phyloP scores from a whole-genome alignment of 2,113 vertebrate genomes.

The Heliornis fulica region DNA sequence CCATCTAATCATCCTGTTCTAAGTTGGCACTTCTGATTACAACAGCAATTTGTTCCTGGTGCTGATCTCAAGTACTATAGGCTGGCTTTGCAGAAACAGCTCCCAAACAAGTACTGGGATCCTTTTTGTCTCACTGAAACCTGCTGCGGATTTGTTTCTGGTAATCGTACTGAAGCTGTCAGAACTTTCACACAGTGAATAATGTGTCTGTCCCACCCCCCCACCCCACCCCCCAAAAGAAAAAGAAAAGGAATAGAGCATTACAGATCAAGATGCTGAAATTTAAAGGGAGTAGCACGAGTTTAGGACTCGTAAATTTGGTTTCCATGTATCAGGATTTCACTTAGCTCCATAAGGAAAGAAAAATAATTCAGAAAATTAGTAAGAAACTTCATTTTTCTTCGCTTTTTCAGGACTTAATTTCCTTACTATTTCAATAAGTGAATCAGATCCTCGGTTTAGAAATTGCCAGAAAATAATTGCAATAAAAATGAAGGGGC shows the following conservation, averaged over 20 bases:
- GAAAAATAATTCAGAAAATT: not conserved
- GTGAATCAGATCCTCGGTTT: not conserved
- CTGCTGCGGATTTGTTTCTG: not conserved
- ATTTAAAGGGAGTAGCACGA: not conserved
- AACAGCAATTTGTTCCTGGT: conserved; percentile 22
- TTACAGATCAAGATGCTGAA: not conserved
- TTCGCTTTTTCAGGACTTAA: too few species aligned
- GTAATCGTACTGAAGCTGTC: not conserved
- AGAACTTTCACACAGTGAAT: not conserved
- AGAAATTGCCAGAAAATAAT: not conserved
- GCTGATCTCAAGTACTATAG: not conserved
- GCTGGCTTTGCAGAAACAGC: not conserved
- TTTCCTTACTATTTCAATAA: not conserved
- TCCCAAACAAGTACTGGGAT: not conserved
- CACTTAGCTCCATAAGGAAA: not conserved
- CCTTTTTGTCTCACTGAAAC: not conserved
- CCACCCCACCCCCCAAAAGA: not conserved
- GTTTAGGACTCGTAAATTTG: not conserved
- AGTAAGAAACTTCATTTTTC: not conserved
- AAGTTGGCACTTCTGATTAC: not conserved
- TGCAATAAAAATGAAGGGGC: not conserved
- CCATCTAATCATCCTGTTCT: conserved; percentile 9
- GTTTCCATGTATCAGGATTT: not conserved
- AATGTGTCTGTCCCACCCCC: not conserved
- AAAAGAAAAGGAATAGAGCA: not conserved